These are phyloP conservation scores for Halcyon malimbica DNA, from an alignment of 2,113 vertebrate species.

Conservation along the genomic window DNA sequence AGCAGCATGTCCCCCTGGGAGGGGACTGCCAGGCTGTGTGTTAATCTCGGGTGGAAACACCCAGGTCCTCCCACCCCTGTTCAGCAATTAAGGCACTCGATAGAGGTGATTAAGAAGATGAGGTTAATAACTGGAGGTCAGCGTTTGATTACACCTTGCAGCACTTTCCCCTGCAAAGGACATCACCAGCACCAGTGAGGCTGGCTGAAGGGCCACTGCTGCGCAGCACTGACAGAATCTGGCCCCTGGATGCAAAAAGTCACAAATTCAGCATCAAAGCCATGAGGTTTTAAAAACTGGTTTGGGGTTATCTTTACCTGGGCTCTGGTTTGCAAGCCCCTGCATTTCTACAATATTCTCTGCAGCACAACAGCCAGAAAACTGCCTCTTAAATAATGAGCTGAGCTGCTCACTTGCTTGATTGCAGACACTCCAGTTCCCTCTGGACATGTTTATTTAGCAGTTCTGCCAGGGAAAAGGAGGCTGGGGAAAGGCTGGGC, in stretches of 20 bases:
- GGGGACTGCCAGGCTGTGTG: not conserved
- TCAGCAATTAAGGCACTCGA: not conserved
- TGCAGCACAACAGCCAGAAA: not conserved
- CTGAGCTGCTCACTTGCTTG: not conserved
- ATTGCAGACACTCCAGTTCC: not conserved
- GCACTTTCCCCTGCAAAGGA: not conserved
- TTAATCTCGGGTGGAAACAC: not conserved
- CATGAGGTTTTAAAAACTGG: not conserved
- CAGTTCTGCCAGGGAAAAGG: not conserved
- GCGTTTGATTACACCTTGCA: not conserved
- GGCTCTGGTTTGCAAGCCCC: not conserved
- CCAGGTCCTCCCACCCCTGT: not conserved
- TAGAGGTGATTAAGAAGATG: not conserved
- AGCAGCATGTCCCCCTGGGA: not conserved
- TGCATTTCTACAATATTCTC: not conserved
- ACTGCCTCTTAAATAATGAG: not conserved
- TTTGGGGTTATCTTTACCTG: not conserved
- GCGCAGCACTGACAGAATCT: not conserved
- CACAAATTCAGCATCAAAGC: not conserved
- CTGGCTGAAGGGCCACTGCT: not conserved
- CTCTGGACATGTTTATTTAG: accelerated
- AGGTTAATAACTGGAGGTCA: slow-evolving; percentile 28
- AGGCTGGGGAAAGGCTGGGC: not conserved
- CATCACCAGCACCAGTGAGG: accelerated
- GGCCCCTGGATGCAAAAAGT: not conserved